phyloP scores from a whole-genome alignment of 1,140 invertebrate species.

The Zaprionus ornatus region DNA sequence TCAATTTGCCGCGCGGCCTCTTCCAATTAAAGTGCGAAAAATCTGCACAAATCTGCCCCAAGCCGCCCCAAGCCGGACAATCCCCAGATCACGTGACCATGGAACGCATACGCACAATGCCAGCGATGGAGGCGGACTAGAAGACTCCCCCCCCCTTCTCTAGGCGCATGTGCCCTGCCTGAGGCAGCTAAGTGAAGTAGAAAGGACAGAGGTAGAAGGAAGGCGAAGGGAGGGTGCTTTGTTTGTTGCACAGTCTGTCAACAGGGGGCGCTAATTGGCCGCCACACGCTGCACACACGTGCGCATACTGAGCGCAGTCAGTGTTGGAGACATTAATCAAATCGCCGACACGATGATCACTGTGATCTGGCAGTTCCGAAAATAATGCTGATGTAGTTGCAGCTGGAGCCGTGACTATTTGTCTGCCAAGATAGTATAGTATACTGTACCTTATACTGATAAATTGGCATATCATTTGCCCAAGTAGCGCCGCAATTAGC shows the following conservation, averaged over 20 bases:
- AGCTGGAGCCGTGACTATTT: constrained; percentile 4
- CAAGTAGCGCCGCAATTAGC: constrained; percentile 7
- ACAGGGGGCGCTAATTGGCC: background rate
- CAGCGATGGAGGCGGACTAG: background rate
- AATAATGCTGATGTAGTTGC: constrained; percentile 11
- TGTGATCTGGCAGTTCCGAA: constrained; percentile 3
- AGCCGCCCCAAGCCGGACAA: constrained; percentile 41
- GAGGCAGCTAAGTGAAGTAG: too few species aligned
- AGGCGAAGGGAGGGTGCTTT: background rate
- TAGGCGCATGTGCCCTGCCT: too few species aligned
- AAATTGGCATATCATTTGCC: background rate
- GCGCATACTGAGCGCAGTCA: background rate
- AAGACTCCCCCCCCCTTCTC: background rate
- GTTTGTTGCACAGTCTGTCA: constrained; percentile 17
- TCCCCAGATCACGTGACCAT: background rate
- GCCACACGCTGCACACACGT: constrained; percentile 4
- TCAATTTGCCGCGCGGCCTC: constrained; percentile 33
- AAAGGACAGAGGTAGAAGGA: background rate
- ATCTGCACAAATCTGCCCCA: constrained; percentile 73
- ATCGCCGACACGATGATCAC: background rate
- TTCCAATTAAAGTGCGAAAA: constrained; percentile 54
- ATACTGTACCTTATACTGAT: background rate
- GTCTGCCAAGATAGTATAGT: background rate
- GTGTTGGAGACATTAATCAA: constrained; percentile 15
- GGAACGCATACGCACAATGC: background rate